Evolutionary conservation across 2,888 invertebrate species (phyloP).

Genomic region (Macaria liturata): DNA sequence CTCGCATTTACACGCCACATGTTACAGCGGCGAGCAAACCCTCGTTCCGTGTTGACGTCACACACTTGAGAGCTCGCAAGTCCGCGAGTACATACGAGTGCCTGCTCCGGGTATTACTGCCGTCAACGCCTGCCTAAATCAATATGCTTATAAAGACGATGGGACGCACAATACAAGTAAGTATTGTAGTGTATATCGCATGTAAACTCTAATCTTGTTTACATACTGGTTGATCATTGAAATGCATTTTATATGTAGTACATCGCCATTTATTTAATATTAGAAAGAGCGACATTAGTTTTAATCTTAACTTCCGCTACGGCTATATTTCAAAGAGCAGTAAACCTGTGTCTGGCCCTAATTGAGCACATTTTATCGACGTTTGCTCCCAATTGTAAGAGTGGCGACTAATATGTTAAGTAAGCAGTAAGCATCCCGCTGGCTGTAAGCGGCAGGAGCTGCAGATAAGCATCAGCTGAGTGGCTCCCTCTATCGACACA

Average conservation of each 20-base stretch:
- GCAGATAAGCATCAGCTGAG: conserved; percentile 82
- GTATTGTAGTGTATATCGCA: no score
- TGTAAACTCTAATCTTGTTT: no score
- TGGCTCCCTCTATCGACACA: conserved; percentile 75
- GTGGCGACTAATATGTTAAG: conserved; percentile 37
- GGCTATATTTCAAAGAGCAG: no score
- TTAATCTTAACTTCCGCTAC: no score
- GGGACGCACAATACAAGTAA: no score
- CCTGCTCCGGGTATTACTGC: conserved; percentile 1
- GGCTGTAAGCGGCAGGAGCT: conserved; percentile 56
- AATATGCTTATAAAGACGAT: conserved; percentile 10
- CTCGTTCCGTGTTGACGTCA: conserved; percentile 33
- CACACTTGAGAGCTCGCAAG: conserved; percentile 23
- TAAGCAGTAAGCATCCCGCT: conserved; percentile 42
- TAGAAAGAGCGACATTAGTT: no score
- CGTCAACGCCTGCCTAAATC: conserved; percentile 9
- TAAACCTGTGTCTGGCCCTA: no score
- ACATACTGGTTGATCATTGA: no score
- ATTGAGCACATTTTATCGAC: neutral
- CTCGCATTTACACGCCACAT: conserved; percentile 79
- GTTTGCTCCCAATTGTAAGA: conserved; percentile 15
- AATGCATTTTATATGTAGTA: no score
- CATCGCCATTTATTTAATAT: no score
- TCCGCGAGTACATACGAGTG: conserved; percentile 6
- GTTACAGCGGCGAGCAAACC: conserved; percentile 56